Evolutionary conservation across 2,113 vertebrate species (phyloP), one percentile per base, ranked within the genome.

Genomic region (Helogale parvula): DNA sequence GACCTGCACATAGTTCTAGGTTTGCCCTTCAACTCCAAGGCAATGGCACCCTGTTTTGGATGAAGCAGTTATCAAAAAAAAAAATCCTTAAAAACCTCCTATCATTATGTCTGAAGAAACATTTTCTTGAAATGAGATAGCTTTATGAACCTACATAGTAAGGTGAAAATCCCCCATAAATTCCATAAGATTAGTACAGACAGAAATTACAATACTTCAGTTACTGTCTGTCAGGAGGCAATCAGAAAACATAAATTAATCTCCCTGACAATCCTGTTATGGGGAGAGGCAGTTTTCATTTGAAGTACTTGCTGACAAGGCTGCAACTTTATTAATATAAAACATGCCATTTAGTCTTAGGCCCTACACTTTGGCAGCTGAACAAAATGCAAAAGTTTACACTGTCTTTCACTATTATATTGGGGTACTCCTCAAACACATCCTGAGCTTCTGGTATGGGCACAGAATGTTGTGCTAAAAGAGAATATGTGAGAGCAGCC

Each of bases 261-360:
- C 63, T 93, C 14, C 2, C 38, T 96, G 50, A 74, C 82, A 89
- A 60, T 95, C n/a, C 31, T 50, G 19, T 91, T 91, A 77, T n/a
- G 47, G 88, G 29, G 14, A 87, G 74, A 96, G 77, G 33, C 54
- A 90, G 87, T 92, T 97, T 97, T 92, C 60, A 94, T 92, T 90
- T 93, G 47, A 96, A 96, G 57, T 97, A 66, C 21, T 85, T 86
- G 35, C 85, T 98, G 86, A 93, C 35, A 97, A 97, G 17, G 17
- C 68, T 93, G 47, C 47, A 50, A 50, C 47, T 50, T 13, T 50
- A 50, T 50, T 95, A 97, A 93, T 83, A 83, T 2, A 88, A 94
- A 93, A 45, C 19, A 86, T 76, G 84, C 2, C 41, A 88, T 85
- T 96, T 96, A 97, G 21, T 21, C 33, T 94, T 84, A 65, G 27